Conservation (phyloP, 2,888 invertebrate genomes). For the Drosophila demipolita region DNA sequence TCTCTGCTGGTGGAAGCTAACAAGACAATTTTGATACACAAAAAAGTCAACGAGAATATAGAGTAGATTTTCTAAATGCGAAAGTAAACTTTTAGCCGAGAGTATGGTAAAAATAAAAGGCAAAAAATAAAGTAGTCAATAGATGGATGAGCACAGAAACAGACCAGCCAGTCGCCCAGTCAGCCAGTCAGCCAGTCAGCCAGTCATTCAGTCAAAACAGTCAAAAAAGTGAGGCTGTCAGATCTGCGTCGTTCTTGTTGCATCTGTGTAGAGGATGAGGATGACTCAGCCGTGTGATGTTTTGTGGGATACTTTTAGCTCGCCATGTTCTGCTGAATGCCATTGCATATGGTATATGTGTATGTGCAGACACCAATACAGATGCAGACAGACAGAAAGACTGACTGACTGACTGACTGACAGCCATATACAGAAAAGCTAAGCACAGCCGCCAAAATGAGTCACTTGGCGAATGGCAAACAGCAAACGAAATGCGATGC, state of each 20-base stretch:
- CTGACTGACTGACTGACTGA: too few species aligned
- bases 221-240: neutral
- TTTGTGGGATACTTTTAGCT: constrained; percentile 50
- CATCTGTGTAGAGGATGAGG: constrained; percentile 18
- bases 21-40: neutral
- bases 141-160: constrained; percentile 6
- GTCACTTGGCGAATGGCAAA: constrained; percentile 42
- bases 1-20: neutral
- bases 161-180: neutral
- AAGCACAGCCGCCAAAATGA: constrained; percentile 41
- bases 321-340: constrained; percentile 50
- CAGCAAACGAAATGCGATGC: constrained; percentile 35
- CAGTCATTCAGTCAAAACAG: neutral
- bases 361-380: too few species aligned
- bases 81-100: neutral
- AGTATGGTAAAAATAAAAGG: neutral
- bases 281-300: constrained; percentile 43
- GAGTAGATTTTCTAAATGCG: neutral
- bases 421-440: constrained; percentile 21
- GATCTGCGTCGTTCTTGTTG: constrained; percentile 7
- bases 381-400: neutral
- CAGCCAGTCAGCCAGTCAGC: neutral
- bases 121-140: neutral
- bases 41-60: neutral
- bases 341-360: constrained; percentile 15